A percentile compares a stretch with the other conserved stretches of the same genome.
These are phyloP conservation scores for Arrhopalites spinosus DNA, from an alignment of 2,888 invertebrate genomes.

Conservation along the genomic window DNA sequence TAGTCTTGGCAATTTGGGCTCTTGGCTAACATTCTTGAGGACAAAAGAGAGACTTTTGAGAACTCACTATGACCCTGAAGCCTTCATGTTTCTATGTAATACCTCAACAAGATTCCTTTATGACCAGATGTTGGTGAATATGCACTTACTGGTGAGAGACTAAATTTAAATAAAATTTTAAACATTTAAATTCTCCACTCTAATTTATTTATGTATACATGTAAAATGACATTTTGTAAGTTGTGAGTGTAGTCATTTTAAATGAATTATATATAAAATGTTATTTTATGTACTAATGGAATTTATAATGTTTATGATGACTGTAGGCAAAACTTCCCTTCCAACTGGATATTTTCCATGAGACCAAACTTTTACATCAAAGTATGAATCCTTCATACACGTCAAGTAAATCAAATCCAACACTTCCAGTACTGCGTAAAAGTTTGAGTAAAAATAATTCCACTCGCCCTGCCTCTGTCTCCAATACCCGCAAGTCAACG, in stretches of 20 bases:
- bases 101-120: conserved; percentile 66
- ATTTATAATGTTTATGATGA: no score
- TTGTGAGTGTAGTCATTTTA: no score
- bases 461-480: conserved; percentile 31
- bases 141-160: conserved; percentile 81
- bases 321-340: conserved; percentile 80
- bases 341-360: conserved; percentile 79
- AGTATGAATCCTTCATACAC: conserved; percentile 64
- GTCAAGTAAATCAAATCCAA: conserved; percentile 57
- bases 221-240: no score
- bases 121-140: conserved; percentile 74
- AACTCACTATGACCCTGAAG: conserved; percentile 78
- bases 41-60: conserved; percentile 80
- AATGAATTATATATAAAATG: no score
- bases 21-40: conserved; percentile 85
- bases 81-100: conserved; percentile 71
- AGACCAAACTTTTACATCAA: conserved; percentile 75
- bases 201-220: no score
- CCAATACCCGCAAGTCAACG: conserved; percentile 25
- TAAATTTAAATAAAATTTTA: no score
- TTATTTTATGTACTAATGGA: no score
- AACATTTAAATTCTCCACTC: no score
- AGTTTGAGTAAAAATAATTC: conserved; percentile 40
- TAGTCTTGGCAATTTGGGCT: conserved; percentile 83
- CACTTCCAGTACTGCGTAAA: conserved; percentile 52